These are phyloP conservation scores for Sussaba pulchella DNA, from an alignment of 2,888 invertebrate genomes.

Conservation along the genomic window DNA sequence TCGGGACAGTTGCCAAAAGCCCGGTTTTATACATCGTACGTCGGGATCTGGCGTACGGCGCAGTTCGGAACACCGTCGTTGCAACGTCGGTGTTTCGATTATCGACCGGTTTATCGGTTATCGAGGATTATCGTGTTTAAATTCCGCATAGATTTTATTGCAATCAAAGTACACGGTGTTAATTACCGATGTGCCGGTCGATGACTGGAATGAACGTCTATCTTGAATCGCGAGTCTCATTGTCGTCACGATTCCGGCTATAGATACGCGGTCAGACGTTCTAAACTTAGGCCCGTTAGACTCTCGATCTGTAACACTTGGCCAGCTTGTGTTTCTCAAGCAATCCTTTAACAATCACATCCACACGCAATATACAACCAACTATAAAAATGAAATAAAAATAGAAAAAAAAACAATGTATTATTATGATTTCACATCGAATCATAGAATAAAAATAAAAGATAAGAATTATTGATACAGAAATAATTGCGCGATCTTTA, in stretches of 20 bases:
- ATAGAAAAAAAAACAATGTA: too few relatives aligned
- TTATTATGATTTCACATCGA: too few relatives aligned
- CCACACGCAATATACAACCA: neutral
- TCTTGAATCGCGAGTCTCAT: too few relatives aligned
- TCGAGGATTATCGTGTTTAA: too few relatives aligned
- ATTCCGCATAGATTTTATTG: slow-evolving; percentile 21
- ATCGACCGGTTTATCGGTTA: slow-evolving; percentile 6
- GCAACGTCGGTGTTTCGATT: neutral
- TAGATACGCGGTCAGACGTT: slow-evolving; percentile 50
- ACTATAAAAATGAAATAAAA: too few relatives aligned
- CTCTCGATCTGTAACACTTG: slow-evolving; percentile 51
- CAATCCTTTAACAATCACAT: slow-evolving; percentile 9
- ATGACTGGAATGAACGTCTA: neutral
- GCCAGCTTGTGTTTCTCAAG: neutral
- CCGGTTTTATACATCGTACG: neutral
- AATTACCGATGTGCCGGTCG: neutral
- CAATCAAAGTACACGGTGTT: too few relatives aligned
- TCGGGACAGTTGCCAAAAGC: slow-evolving; percentile 56
- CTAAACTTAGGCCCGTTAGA: slow-evolving; percentile 57
- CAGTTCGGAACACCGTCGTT: slow-evolving; percentile 6
- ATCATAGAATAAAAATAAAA: too few relatives aligned
- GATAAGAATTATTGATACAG: too few relatives aligned
- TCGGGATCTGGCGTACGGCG: too few relatives aligned
- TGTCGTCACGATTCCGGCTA: neutral
- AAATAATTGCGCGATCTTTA: too few relatives aligned